Conservation (phyloP, 2,888 invertebrate genomes). For the Machimus rusticus region DNA sequence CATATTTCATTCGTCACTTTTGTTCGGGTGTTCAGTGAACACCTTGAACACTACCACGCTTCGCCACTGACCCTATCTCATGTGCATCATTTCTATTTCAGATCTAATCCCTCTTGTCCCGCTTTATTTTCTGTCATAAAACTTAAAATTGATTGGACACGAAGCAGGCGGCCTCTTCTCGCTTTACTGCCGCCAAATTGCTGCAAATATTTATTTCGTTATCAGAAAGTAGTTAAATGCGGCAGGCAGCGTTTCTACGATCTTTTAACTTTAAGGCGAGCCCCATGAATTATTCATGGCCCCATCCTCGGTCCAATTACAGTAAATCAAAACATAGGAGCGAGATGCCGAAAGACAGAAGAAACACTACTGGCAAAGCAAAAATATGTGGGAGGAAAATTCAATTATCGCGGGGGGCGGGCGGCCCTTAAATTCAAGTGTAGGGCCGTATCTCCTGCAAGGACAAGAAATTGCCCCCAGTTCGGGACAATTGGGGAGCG, state of each 20-base stretch:
- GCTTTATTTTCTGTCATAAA: neutral
- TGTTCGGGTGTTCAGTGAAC: no score
- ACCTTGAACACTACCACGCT: no score
- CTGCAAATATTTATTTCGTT: slow-evolving; percentile 19
- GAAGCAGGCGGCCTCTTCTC: neutral
- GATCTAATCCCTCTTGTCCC: neutral
- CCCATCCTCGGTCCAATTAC: slow-evolving; percentile 7
- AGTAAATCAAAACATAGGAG: slow-evolving; percentile 36
- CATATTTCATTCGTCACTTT: no score
- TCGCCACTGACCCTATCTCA: neutral
- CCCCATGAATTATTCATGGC: slow-evolving; percentile 24
- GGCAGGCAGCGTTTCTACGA: neutral
- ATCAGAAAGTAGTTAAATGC: neutral
- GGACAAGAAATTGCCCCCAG: neutral
- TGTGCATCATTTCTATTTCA: neutral
- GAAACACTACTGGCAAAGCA: neutral
- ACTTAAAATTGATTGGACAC: neutral
- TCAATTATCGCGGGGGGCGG: slow-evolving; percentile 2
- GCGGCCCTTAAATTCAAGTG: neutral
- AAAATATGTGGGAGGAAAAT: neutral
- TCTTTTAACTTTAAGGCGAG: slow-evolving; percentile 14
- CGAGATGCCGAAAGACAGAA: slow-evolving; percentile 13
- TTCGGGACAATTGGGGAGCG: neutral
- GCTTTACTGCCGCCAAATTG: neutral
- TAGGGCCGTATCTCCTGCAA: neutral